Base-by-base conservation (phyloP, 2,113 vertebrate genomes). In the Ursus arctos region DNA sequence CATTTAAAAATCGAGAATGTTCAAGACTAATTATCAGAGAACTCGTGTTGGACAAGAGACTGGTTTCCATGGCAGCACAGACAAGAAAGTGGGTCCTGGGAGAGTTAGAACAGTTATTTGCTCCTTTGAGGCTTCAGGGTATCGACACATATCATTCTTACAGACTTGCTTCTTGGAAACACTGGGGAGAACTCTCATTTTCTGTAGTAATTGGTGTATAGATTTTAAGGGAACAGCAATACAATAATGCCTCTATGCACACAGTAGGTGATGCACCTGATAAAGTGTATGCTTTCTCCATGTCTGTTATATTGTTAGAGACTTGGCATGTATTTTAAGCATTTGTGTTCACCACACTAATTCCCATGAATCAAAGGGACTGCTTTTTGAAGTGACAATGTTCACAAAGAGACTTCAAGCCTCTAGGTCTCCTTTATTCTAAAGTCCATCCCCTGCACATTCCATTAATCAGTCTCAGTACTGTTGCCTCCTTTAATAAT, bases 41-140 rank as follows among this genome's bases (percentile, higher is more conserved):
- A 97, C 71, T 98, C 3, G 3, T 76, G 83, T 98, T 97, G 97
- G 97, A 95, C 97, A 97, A 91, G 95, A 97, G 88, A 83, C 67
- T 91, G 59, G 97, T 98, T 97, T 95, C 97, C 96, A 98, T 97
- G 97, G 95, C 88, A 98, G 98, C 97, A 76, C 94, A 97, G 93
- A 98, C 67, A 93, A 95, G 79, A 24, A 96, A 97, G 88, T 88
- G 51, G 19, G 91, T 96, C 96, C 96, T 98, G 82, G 72, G 97
- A 98, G 97, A 98, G 77, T 98, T 97, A 93, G 88, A 98, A 97
- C 91, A 91, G 94, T 95, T 97, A 88, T 94, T 92, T 84, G 67
- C 51, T 97, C 95, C 96, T 97, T 77, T 65, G 97, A 97, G 97
- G 88, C 92, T 98, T 95, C 22, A 7, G 82, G 40, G 51, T 98